A percentile compares a stretch with the other conserved stretches of the same genome.
Evolutionary conservation across 2,888 invertebrate species (phyloP).

Genomic region (Leptinotarsa tumamoca): DNA sequence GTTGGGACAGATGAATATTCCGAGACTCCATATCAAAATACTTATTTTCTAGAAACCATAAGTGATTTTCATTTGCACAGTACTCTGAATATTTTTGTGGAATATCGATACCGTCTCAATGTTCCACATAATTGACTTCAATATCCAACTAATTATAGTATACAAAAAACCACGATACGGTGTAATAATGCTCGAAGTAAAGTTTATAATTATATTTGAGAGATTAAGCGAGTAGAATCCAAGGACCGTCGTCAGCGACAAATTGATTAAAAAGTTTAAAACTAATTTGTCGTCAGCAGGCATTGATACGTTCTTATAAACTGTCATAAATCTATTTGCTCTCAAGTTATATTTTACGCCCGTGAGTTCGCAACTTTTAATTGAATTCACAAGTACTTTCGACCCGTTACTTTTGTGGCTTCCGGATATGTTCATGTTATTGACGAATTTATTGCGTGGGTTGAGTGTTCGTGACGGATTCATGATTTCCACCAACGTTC

Average conservation of each 20-base stretch:
- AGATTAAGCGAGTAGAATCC: constrained; percentile 55
- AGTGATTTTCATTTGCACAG: too few species aligned
- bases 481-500: constrained; percentile 26
- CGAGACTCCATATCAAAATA: too few species aligned
- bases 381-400: constrained; percentile 53
- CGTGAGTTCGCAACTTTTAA: constrained; percentile 58
- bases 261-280: constrained; percentile 65
- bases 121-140: constrained; percentile 1
- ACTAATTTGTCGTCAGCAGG: constrained; percentile 63
- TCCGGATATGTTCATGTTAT: constrained; percentile 32
- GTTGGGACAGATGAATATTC: too few species aligned
- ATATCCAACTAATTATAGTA: not conserved
- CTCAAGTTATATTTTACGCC: constrained; percentile 58
- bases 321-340: constrained; percentile 63
- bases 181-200: constrained; percentile 49
- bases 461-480: constrained; percentile 37
- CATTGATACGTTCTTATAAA: constrained; percentile 63
- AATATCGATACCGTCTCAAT: not conserved
- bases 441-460: constrained; percentile 42
- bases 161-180: constrained; percentile 35
- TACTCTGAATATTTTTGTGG: not conserved
- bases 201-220: constrained; percentile 58
- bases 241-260: constrained; percentile 58
- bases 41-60: too few species aligned
- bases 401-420: constrained; percentile 37